Base-by-base conservation (phyloP, 2,888 invertebrate species). In the Cerastis leucographa region DNA sequence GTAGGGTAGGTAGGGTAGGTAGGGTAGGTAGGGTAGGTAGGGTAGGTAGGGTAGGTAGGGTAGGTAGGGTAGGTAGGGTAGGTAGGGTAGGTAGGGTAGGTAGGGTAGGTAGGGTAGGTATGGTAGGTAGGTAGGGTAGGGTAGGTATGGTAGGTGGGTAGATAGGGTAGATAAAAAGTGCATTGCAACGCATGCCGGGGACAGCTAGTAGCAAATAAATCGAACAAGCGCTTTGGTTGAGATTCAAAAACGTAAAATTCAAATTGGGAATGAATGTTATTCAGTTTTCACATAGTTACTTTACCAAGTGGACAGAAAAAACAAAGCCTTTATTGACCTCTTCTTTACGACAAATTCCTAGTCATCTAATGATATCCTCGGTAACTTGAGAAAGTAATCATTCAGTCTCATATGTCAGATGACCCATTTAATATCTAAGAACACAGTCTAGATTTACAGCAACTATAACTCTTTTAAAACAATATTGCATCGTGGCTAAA, bases 401-500 rank as follows among this genome's bases (percentile, higher is more conserved):
- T 66, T 42, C 56, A 22, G 2, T n/a, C 1, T 17, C 25, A 17
- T 25, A 42, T 80, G 56, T 19, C 56, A 74, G 64, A 74, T 25
- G 17, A 42, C 49, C 35, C 22, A 25, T 46, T 44, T 29, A 8
- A 51, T 40, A 12, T 65, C 19, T 69, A n/a, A 35, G 44, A 67
- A 75, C 46, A 71, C 17, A n/a, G 40, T 73, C 12, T 9, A 67
- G 68, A 76, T 77, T 74, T 62, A 73, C 29, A 17, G 64, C 40
- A 59, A 29, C 14, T 66, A 67, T 61, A 65, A 76, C 70, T 67
- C 78, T 40, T 76, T 62, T 61, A 76, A 78, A 74, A 80, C 70
- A 78, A 72, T 80, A 78, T 72, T 67, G 71, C 51, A 46, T 67
- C 12, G 49, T 54, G 74, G 71, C 66, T 29, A 71, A 74, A 79